Conservation (phyloP, 2,888 invertebrate species). For the Hedychridium roseum region DNA sequence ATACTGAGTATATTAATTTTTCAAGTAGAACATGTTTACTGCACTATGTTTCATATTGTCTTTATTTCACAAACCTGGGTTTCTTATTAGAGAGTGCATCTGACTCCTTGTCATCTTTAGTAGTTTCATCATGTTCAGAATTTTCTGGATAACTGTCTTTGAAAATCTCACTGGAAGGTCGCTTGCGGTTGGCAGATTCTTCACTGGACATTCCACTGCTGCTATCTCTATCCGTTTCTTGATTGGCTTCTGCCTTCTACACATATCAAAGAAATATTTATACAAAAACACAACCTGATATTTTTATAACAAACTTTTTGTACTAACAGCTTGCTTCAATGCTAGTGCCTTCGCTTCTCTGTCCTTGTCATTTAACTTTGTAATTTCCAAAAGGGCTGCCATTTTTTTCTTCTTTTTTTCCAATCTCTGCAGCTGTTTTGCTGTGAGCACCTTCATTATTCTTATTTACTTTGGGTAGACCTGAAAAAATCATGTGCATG, state of each 20-base stretch:
- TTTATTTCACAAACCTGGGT: slow-evolving; percentile 50
- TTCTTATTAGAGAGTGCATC: slow-evolving; percentile 47
- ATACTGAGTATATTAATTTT: slow-evolving; percentile 1
- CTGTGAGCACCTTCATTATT: slow-evolving; percentile 62
- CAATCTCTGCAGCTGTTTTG: slow-evolving; percentile 67
- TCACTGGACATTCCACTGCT: slow-evolving; percentile 14
- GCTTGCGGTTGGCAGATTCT: slow-evolving; percentile 41
- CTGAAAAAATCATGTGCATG: too few relatives aligned
- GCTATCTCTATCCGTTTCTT: slow-evolving; percentile 7
- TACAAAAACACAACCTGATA: neutral
- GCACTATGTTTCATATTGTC: too few relatives aligned
- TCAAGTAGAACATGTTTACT: slow-evolving; percentile 3
- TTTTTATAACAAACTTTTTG: neutral
- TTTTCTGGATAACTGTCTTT: slow-evolving; percentile 11
- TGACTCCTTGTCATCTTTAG: slow-evolving; percentile 16
- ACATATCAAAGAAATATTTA: neutral
- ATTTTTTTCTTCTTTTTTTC: slow-evolving; percentile 73
- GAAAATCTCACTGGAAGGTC: slow-evolving; percentile 25
- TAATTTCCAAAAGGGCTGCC: slow-evolving; percentile 69
- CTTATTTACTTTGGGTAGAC: too few relatives aligned
- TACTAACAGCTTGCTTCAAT: slow-evolving; percentile 32
- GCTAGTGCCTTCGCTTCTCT: slow-evolving; percentile 56
- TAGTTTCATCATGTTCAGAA: slow-evolving; percentile 8
- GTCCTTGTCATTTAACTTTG: slow-evolving; percentile 71
- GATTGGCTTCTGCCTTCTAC: slow-evolving; percentile 8